Evolutionary conservation across 2,113 vertebrate genomes (phyloP), one percentile per base, ranked within the genome.

Genomic region (Saccopteryx bilineata): DNA sequence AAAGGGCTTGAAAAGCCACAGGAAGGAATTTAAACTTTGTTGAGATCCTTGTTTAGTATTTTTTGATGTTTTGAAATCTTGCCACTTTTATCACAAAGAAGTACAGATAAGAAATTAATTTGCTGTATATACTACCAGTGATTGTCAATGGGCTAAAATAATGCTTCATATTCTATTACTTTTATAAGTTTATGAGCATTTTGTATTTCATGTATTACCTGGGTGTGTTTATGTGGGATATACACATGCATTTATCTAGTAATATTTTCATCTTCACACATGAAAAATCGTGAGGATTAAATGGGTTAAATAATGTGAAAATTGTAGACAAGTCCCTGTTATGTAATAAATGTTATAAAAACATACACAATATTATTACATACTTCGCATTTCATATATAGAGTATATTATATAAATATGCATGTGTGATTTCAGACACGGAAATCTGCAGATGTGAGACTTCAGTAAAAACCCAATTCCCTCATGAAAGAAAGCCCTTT

Each of bases 261-360:
- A 39, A 79, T 87, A 31, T n/a, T 82, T 95, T 84, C 39, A 39
- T 65, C 26, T n/a, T 80, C 65, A 39, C 9, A 39, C 0, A 3
- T 69, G 10, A 7, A 39, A 88, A 94, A 23, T 93, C 88, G 86
- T 93, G 28, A 87, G 54, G 39, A 72, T 93, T 95, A 54, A 65
- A 65, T 71, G 56, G 68, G 39, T 87, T 87, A 72, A 75, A 92
- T 79, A 69, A 50, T 48, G 24, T 91, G 17, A 86, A 89, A 88
- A 88, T 65, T 60, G 28, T 21, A 86, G 23, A 94, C 6, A 80
- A 88, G 24, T 71, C 48, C 63, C 13, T 58, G n/a, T 2, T 60
- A 10, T 86, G 8, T 78, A 58, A 33, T 50, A 46, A 15, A 11
- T 52, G n/a, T 74, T 46, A 5, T 63, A 65, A 79, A 52, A 75